Evolutionary conservation across 2,797 vertebrate species (phyloP), one percentile per base, ranked within the genome.

Genomic region (Cetoscarus ocellatus): DNA sequence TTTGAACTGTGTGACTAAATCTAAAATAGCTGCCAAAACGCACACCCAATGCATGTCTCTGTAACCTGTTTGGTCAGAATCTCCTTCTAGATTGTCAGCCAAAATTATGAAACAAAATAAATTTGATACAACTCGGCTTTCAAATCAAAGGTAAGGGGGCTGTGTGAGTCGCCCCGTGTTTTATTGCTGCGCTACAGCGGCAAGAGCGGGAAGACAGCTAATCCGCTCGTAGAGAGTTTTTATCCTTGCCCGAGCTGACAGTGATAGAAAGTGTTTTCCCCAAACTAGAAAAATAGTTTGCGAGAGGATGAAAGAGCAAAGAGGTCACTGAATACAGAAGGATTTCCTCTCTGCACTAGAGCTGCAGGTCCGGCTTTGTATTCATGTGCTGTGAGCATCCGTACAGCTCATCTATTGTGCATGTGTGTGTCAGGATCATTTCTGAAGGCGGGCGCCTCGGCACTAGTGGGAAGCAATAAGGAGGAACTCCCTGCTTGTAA

Each of bases 191-290:
- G 67, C 86, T 83, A 79, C 83, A 82, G 84, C 77, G 27, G 82
- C 61, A 72, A 56, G 86, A 86, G 90, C 82, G 70, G 70, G 87
- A 84, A 87, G 90, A 93, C 92, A 93, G 92, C 92, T 94, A 93
- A 92, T 93, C 89, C 89, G 70, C 88, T 84, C 75, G 74, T 73
- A 86, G 88, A 89, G 89, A 91, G 89, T 92, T 94, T 91, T 93
- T 93, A 91, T 92, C 92, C 88, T 88, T 73, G 84, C 89, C 78
- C 86, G 71, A 89, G 80, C 92, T 95, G 93, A 94, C 94, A 95
- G 91, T 94, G 93, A 95, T 94, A 94, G 90, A 94, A 95, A 93
- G 92, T 93, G 92, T 95, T 95, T 94, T 95, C 89, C 82, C 86
- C 92, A 92, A 94, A 95, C 90, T 92, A 91, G 93, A 94, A 95